phyloP scores from a whole-genome alignment of 2,888 invertebrate species.

The Ypsolopha scabrella region DNA sequence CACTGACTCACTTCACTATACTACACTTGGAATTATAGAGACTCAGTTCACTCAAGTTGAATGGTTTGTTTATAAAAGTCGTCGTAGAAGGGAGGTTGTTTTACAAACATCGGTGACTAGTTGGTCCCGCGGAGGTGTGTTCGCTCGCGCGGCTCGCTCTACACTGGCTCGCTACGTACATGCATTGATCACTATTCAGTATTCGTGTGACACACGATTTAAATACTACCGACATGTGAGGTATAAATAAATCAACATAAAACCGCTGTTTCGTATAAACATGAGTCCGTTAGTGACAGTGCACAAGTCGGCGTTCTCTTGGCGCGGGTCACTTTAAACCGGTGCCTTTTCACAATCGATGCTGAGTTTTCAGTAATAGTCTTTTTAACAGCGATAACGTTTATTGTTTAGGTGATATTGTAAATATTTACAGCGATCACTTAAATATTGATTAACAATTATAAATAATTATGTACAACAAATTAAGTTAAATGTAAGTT shows the following conservation, averaged over 20 bases:
- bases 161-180: slow-evolving; percentile 3
- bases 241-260: slow-evolving; percentile 23
- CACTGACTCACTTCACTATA: slow-evolving; percentile 17
- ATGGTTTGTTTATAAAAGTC: not conserved
- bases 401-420: not conserved
- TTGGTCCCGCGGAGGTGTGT: not conserved
- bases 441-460: not conserved
- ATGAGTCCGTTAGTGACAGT: slow-evolving; percentile 26
- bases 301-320: slow-evolving; percentile 25
- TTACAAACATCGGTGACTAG: slow-evolving; percentile 6
- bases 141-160: not conserved
- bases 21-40: not conserved
- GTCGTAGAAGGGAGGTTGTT: slow-evolving; percentile 4
- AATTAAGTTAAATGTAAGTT: no score
- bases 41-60: not conserved
- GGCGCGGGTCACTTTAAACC: not conserved
- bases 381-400: not conserved
- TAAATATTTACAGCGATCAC: not conserved
- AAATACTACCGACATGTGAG: slow-evolving; percentile 7
- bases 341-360: not conserved
- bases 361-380: not conserved
- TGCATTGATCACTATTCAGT: slow-evolving; percentile 7
- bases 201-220: not conserved
- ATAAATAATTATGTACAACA: not conserved
- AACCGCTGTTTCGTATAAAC: slow-evolving; percentile 18